Base-by-base conservation (phyloP, 2,113 vertebrate species). In the Syngnathus floridae region DNA sequence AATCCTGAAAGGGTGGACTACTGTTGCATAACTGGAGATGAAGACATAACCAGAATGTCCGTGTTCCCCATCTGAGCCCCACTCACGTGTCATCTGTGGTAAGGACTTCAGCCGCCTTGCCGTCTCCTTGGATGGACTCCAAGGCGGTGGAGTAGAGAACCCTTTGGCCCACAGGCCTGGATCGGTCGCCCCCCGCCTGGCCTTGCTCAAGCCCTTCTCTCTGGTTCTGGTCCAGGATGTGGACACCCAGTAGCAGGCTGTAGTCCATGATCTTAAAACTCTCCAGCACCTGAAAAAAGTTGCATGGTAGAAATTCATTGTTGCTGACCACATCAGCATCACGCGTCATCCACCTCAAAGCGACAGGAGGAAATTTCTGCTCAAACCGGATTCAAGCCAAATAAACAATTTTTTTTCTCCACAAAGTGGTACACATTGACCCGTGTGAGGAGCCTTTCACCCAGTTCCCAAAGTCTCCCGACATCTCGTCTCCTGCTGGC, bases 191-290 rank as follows among this genome's bases (percentile, higher is more conserved):
- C 36, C 82, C 59, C 0, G 86, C 92, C 76, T 92, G 93, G 11
- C 85, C 90, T 48, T 73, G 75, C 40, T 98, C 96, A 2, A 88
- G 92, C 26, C 88, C 93, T 10, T 97, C 95, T 80, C 91, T 92
- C 46, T 86, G 82, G 58, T 83, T 88, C 46, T 90, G 91, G 76
- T 93, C 94, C 82, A 96, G 74, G 59, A 95, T 83, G 12, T 99
- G 96, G 67, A 99, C 93, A 36, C 96, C 97, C 70, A 99, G 87
- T 68, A 99, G 88, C 71, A 99, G 87, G 82, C 96, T 98, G 83
- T 99, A 99, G 86, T 99, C 97, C 96, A 99, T 99, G 80, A 99
- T 99, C 86, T 98, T 99, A 87, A 99, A 99, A 73, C 97, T 99
- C 89, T 98, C 96, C 74, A 99, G 86, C 37, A 99, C 97, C 97